A percentile compares a stretch with the other conserved stretches of the same genome.
Evolutionary conservation across 2,797 vertebrate species (phyloP).

Genomic region (Silurus aristotelis): DNA sequence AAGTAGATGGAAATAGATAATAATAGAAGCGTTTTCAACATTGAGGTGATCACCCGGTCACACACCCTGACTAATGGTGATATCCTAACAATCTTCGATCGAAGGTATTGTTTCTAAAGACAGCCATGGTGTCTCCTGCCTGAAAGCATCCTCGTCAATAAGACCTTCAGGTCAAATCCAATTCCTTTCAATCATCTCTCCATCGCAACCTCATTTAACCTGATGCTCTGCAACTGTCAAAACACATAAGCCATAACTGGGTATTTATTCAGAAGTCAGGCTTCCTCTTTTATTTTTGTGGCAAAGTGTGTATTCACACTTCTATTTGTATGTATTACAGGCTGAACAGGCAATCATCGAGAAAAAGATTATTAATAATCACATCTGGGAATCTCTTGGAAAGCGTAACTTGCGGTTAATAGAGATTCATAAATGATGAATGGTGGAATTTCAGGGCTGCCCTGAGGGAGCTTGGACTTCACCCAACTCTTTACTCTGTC

Average conservation of each 20-base stretch:
- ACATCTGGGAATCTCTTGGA: background rate
- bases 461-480: conserved; percentile 35
- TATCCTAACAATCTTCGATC: background rate
- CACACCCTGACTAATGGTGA: background rate
- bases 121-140: conserved; percentile 18
- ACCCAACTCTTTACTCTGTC: conserved; percentile 23
- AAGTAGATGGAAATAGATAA: background rate
- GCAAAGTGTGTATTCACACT: background rate
- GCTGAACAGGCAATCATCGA: background rate
- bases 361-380: background rate
- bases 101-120: background rate
- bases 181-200: background rate
- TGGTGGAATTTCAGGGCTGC: conserved; percentile 35
- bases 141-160: background rate
- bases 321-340: background rate
- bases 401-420: conserved; percentile 9
- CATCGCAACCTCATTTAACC: background rate
- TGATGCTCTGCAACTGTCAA: background rate
- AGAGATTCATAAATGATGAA: conserved; percentile 46
- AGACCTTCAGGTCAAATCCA: conserved; percentile 6
- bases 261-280: conserved; percentile 1
- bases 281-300: background rate
- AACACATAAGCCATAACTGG: background rate
- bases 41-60: background rate
- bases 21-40: background rate